A percentile compares a stretch with the other conserved stretches of the same genome.
Conservation (phyloP, 2,888 invertebrate species). For the Tachina lurida region DNA sequence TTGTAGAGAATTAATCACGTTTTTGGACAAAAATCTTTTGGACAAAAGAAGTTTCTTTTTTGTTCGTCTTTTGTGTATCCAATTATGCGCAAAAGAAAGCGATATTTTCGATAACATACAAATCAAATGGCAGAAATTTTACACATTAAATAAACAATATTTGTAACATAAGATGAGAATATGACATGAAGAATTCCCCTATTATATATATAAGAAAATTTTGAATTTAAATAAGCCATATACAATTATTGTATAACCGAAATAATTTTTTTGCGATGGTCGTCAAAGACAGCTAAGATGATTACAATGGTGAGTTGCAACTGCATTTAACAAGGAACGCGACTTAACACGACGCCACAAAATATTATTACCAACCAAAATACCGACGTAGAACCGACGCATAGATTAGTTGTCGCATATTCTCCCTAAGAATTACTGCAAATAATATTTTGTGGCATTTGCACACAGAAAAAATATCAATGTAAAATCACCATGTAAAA, state of each 20-base stretch:
- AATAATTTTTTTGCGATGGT: no score
- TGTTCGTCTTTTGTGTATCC: not conserved
- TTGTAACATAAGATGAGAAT: not conserved
- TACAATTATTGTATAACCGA: not conserved
- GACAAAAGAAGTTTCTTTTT: slow-evolving; percentile 14
- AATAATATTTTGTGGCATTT: not conserved
- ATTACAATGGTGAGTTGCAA: no score
- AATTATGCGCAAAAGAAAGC: slow-evolving; percentile 42
- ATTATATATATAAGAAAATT: not conserved
- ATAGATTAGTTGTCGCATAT: not conserved
- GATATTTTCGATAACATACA: slow-evolving; percentile 34
- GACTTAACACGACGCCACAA: no score
- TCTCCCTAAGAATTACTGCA: not conserved
- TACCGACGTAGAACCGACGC: no score
- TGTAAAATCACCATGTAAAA: no score
- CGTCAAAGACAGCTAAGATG: no score
- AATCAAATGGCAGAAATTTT: not conserved
- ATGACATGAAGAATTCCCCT: slow-evolving; percentile 14
- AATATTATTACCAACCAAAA: no score
- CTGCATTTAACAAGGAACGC: no score
- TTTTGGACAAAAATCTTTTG: slow-evolving; percentile 55
- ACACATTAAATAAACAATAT: not conserved
- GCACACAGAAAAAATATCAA: no score
- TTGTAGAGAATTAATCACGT: slow-evolving; percentile 60
- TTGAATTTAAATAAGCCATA: not conserved